These are phyloP conservation scores for Philereme vetulata DNA, from an alignment of 2,888 invertebrate genomes.

Conservation along the genomic window DNA sequence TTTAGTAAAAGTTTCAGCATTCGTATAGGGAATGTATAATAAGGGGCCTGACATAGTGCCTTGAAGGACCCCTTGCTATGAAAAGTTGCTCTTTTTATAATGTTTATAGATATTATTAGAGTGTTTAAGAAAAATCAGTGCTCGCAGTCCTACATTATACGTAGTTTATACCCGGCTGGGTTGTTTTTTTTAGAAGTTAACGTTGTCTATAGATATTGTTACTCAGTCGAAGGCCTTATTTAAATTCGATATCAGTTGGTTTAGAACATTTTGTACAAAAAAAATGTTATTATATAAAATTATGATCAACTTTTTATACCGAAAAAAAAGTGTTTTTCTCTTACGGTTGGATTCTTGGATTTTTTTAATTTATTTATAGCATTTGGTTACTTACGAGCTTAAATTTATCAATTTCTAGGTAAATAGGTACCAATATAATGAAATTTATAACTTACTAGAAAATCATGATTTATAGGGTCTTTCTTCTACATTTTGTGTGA, in stretches of 20 bases:
- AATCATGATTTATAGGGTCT: background rate
- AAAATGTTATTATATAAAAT: background rate
- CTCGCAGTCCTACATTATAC: constrained; percentile 13
- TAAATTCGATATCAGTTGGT: constrained; percentile 3
- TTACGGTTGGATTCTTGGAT: constrained; percentile 1
- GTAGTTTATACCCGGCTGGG: background rate
- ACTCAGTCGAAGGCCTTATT: constrained; percentile 18
- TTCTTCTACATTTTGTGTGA: constrained; percentile 3
- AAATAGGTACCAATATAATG: constrained; percentile 41
- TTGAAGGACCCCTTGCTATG: constrained; percentile 40
- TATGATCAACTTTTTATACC: background rate
- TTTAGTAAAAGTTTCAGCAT: constrained; percentile 8
- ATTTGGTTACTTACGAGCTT: constrained; percentile 38
- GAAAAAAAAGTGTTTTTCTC: background rate
- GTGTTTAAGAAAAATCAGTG: constrained; percentile 5
- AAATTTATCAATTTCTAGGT: constrained; percentile 41
- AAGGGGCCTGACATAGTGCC: constrained; percentile 56
- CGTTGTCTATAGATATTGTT: constrained; percentile 12
- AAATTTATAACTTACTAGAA: constrained; percentile 2
- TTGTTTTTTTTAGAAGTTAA: background rate
- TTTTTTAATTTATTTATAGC: constrained; percentile 9
- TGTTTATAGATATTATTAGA: constrained; percentile 14
- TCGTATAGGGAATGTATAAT: constrained; percentile 13
- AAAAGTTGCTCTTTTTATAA: constrained; percentile 20
- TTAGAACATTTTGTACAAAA: background rate